These are phyloP conservation scores for Lamproptera curius DNA, from an alignment of 2,888 invertebrate species.

Conservation along the genomic window DNA sequence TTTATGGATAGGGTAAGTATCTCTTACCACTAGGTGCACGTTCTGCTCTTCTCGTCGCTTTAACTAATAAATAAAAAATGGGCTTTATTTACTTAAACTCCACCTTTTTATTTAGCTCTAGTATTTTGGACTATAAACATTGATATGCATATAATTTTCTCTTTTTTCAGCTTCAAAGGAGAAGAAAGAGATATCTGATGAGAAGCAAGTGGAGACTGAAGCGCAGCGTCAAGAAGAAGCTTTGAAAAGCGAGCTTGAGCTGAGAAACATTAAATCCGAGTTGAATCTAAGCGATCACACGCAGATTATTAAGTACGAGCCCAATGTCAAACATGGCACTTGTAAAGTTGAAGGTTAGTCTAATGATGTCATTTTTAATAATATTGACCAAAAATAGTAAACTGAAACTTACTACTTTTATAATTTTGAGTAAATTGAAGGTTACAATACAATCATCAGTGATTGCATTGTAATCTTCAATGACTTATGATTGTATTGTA, in stretches of 20 bases:
- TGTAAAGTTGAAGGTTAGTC: constrained; percentile 66
- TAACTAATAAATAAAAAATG: too few relatives aligned
- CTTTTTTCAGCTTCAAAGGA: constrained; percentile 37
- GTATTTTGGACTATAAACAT: not conserved
- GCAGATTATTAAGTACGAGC: constrained; percentile 74
- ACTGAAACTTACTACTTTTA: too few relatives aligned
- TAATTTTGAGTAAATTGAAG: too few relatives aligned
- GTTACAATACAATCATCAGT: too few relatives aligned
- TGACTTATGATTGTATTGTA: too few relatives aligned
- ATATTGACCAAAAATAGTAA: constrained; percentile 76
- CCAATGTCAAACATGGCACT: constrained; percentile 64
- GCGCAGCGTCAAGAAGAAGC: constrained; percentile 24
- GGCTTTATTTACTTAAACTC: too few relatives aligned
- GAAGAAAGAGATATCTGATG: constrained; percentile 40
- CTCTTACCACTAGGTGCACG: too few relatives aligned
- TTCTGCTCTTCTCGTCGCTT: too few relatives aligned
- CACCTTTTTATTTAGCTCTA: too few relatives aligned
- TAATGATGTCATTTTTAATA: constrained; percentile 32
- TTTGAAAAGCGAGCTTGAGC: constrained; percentile 39
- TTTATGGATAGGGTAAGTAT: too few relatives aligned
- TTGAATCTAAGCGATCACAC: constrained; percentile 70
- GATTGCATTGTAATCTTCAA: too few relatives aligned
- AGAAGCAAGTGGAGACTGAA: constrained; percentile 28
- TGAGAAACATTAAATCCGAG: constrained; percentile 70
- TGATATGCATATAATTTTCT: not conserved